These are phyloP conservation scores for Clunio marinus DNA, from an alignment of 2,888 invertebrate genomes.

Conservation along the genomic window DNA sequence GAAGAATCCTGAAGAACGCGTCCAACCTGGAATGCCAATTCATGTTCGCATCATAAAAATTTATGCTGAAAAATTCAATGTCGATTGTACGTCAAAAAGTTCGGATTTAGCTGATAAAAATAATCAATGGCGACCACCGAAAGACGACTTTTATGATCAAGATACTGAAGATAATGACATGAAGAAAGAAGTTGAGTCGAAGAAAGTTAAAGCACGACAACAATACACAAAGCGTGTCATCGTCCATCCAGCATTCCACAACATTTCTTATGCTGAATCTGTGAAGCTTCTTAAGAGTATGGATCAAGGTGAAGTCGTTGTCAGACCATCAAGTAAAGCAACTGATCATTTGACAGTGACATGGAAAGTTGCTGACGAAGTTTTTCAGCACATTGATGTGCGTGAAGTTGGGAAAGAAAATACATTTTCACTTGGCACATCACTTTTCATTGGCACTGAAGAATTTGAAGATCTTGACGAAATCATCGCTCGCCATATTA, in stretches of 20 bases:
- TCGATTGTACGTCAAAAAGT: conserved; percentile 89
- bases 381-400: conserved; percentile 95
- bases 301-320: conserved; percentile 95
- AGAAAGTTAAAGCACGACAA: conserved; percentile 75
- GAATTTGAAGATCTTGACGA: conserved; percentile 99
- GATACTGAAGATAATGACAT: conserved; percentile 76
- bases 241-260: conserved; percentile 95
- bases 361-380: conserved; percentile 94
- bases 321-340: conserved; percentile 96
- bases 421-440: conserved; percentile 86
- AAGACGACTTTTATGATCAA: conserved; percentile 88
- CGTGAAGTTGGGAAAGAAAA: conserved; percentile 95
- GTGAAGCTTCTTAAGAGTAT: conserved; percentile 84
- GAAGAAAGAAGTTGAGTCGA: conserved; percentile 72
- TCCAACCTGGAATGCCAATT: conserved; percentile 75
- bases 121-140: conserved; percentile 83
- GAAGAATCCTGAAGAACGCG: conserved; percentile 87
- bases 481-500: conserved; percentile 94
- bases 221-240: conserved; percentile 94
- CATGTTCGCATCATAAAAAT: conserved; percentile 92
- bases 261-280: conserved; percentile 89
- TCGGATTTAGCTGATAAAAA: conserved; percentile 89
- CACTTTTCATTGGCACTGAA: conserved; percentile 81
- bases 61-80: conserved; percentile 87
- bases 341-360: conserved; percentile 94